Base-by-base conservation (phyloP, 2,797 vertebrate genomes). In the Micromesistius poutassou region DNA sequence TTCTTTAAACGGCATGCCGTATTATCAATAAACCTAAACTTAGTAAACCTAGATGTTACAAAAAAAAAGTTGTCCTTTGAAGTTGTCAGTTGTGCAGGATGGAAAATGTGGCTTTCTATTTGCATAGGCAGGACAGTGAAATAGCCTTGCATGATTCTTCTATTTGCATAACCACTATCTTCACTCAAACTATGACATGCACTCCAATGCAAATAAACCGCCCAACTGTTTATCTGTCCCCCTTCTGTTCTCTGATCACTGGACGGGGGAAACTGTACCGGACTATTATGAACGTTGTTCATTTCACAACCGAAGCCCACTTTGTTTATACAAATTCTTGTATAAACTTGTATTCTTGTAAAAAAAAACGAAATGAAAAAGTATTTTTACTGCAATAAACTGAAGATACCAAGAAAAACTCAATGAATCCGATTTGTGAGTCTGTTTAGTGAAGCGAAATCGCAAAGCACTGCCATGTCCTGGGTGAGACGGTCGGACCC, bases 391-490 rank as follows among this genome's bases (percentile, higher is more conserved):
- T 72, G 77, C 87, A 88, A 66, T 76, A 84, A 77, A 36, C 70
- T 73, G 73, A 78, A 85, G 83, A 83, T 86, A 81, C 83, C 46
- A 74, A 79, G 76, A 77, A 76, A 77, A 75, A 50, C 78, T 81
- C 75, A 81, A 76, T 81, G 78, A 85, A 83, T 77, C 71, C 81
- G 86, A 89, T 91, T 83, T 89, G 55, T 62, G 62, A 78, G 82
- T 9, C 1, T 30, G 68, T 30, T 30, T 12, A 71, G 25, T 13
- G 25, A n/a, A 19, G 28, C n/a, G 8, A 76, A 77, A 78, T 68
- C 42, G 66, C 46, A 68, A 83, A 83, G 19, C 74, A 73, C 68
- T 10, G 38, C 30, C 22, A 76, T 76, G 78, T 78, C 72, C 33
- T 72, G 33, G 16, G 62, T 68, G 66, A 70, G 8, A 25, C 16